These are phyloP conservation scores for Percina caprodes DNA, from an alignment of 2,113 vertebrate species.

Conservation along the genomic window DNA sequence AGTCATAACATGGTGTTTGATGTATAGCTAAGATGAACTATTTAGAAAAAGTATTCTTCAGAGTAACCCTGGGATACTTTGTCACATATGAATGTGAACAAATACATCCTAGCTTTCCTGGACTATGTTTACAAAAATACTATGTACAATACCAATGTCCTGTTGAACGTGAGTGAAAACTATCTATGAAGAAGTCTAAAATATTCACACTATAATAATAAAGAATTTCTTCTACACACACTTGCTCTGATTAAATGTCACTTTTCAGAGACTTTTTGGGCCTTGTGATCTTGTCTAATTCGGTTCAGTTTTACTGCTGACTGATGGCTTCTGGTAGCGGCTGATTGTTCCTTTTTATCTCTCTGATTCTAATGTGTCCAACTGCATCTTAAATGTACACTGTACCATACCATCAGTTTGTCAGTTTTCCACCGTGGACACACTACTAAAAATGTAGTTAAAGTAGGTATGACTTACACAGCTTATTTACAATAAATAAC, in stretches of 20 bases:
- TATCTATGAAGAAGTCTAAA: slow-evolving; percentile 81
- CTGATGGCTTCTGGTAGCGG: slow-evolving; percentile 19
- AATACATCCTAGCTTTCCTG: slow-evolving; percentile 70
- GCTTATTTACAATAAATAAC: background rate
- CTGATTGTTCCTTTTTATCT: slow-evolving; percentile 33
- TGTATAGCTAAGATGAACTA: slow-evolving; percentile 80
- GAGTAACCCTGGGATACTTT: slow-evolving; percentile 73
- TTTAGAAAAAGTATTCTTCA: slow-evolving; percentile 75
- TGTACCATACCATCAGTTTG: background rate
- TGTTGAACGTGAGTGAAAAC: slow-evolving; percentile 82
- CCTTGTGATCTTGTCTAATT: background rate
- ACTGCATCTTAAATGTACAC: background rate
- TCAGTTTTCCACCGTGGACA: background rate
- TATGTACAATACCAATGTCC: slow-evolving; percentile 81
- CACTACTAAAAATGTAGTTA: background rate
- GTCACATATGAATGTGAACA: slow-evolving; percentile 67
- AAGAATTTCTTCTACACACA: slow-evolving; percentile 81
- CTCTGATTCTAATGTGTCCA: background rate
- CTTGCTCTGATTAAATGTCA: slow-evolving; percentile 9
- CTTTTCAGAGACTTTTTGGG: background rate
- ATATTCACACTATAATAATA: slow-evolving; percentile 84
- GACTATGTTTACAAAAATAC: slow-evolving; percentile 83
- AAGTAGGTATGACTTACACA: background rate
- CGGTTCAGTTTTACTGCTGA: slow-evolving; percentile 39
- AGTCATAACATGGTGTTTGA: slow-evolving; percentile 84